Conservation (phyloP, 2,888 invertebrate genomes). For the Molanna angustata region DNA sequence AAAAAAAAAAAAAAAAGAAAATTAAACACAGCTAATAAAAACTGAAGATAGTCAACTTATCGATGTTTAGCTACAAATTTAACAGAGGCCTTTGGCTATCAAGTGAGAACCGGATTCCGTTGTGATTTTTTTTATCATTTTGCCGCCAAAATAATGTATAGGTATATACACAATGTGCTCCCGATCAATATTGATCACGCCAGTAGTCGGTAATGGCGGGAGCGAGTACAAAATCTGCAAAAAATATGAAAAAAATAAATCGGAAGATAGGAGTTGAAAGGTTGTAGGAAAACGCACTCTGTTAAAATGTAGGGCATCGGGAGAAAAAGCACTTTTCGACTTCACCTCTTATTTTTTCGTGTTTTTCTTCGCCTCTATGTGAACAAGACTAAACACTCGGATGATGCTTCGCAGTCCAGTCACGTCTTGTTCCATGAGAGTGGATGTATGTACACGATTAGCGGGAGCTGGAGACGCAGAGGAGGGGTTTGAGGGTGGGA, state of each 20-base stretch:
- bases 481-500: neutral
- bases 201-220: slow-evolving; percentile 29
- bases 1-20: too few relatives aligned
- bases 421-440: slow-evolving; percentile 33
- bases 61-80: too few relatives aligned
- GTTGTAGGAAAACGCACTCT: too few relatives aligned
- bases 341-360: neutral
- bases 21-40: too few relatives aligned
- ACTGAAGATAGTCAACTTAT: too few relatives aligned
- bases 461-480: slow-evolving; percentile 10
- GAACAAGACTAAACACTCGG: slow-evolving; percentile 36
- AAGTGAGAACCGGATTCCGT: neutral
- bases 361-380: slow-evolving; percentile 7
- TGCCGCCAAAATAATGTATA: slow-evolving; percentile 18
- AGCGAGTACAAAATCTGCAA: slow-evolving; percentile 13
- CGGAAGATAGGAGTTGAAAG: too few relatives aligned
- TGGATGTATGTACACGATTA: slow-evolving; percentile 33
- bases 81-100: slow-evolving; percentile 2
- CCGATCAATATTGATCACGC: slow-evolving; percentile 33
- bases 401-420: slow-evolving; percentile 33
- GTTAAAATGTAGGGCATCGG: too few relatives aligned
- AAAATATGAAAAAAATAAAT: slow-evolving; percentile 4
- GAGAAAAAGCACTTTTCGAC: neutral
- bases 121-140: slow-evolving; percentile 14
- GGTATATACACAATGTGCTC: slow-evolving; percentile 24